Evolutionary conservation across 2,113 vertebrate species (phyloP).

Genomic region (Microtus pennsylvanicus): DNA sequence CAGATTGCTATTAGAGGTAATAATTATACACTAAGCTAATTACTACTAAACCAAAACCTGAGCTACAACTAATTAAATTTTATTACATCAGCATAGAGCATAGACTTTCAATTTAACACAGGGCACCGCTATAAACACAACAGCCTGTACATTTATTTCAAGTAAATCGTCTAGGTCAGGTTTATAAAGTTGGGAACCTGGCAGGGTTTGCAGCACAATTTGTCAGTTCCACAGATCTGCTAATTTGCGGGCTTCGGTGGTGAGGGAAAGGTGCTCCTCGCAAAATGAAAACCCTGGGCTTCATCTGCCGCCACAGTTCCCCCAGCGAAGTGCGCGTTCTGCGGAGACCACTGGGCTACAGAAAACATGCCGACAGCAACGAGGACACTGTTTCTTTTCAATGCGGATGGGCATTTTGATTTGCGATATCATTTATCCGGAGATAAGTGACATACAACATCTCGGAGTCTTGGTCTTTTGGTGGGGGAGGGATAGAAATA

Average conservation of each 20-base stretch:
- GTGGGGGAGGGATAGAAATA: neutral
- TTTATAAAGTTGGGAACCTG: conserved; percentile 77
- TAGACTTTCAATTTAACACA: conserved; percentile 83
- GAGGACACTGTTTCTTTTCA: neutral
- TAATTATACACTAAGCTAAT: conserved; percentile 89
- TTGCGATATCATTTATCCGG: neutral
- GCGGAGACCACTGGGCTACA: neutral
- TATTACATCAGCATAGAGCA: conserved; percentile 85
- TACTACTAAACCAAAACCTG: conserved; percentile 86
- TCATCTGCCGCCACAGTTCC: neutral
- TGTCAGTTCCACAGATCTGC: conserved; percentile 73
- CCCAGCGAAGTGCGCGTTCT: neutral
- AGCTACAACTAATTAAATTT: conserved; percentile 88
- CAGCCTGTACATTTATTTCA: conserved; percentile 79
- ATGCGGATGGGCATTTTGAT: neutral
- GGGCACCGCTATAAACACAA: conserved; percentile 79
- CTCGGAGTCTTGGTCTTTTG: conserved; percentile 1
- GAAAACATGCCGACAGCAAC: neutral
- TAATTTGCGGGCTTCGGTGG: conserved; percentile 53
- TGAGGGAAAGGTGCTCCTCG: conserved; percentile 63
- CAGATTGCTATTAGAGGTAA: conserved; percentile 86
- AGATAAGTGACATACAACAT: neutral
- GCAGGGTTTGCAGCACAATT: conserved; percentile 67
- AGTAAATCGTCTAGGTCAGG: conserved; percentile 78
- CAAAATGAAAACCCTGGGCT: conserved; percentile 45